phyloP scores from a whole-genome alignment of 2,888 invertebrate species.

The Drosophila nr. perissopoda region DNA sequence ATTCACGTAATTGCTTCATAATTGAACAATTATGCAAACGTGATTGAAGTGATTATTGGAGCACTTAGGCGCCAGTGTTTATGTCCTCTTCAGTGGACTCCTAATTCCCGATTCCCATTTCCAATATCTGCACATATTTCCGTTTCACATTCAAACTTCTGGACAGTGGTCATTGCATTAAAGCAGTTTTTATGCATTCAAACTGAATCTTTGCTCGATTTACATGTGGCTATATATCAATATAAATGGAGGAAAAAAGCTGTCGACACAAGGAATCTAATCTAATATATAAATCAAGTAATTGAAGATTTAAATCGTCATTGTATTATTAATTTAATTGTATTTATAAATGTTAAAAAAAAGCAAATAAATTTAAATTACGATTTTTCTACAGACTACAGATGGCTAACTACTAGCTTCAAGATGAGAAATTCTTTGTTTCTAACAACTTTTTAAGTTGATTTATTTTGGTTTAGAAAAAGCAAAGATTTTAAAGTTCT shows the following conservation, averaged over 20 bases:
- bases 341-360: neutral
- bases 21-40: constrained; percentile 81
- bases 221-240: neutral
- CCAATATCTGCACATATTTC: neutral
- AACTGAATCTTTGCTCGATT: neutral
- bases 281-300: neutral
- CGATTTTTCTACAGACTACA: neutral
- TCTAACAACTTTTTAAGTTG: neutral
- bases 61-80: constrained; percentile 73
- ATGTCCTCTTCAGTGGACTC: constrained; percentile 39
- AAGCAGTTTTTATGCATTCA: neutral
- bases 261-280: neutral
- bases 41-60: constrained; percentile 78
- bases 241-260: neutral
- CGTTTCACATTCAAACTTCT: neutral
- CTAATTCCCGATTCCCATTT: constrained; percentile 38
- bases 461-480: neutral
- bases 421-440: neutral
- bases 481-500: neutral
- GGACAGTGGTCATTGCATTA: neutral
- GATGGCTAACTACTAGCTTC: neutral
- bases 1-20: constrained; percentile 75
- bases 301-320: neutral
- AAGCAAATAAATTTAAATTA: neutral
- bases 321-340: neutral